Evolutionary conservation across 2,113 vertebrate species (phyloP).

Genomic region (Eclectus roratus): DNA sequence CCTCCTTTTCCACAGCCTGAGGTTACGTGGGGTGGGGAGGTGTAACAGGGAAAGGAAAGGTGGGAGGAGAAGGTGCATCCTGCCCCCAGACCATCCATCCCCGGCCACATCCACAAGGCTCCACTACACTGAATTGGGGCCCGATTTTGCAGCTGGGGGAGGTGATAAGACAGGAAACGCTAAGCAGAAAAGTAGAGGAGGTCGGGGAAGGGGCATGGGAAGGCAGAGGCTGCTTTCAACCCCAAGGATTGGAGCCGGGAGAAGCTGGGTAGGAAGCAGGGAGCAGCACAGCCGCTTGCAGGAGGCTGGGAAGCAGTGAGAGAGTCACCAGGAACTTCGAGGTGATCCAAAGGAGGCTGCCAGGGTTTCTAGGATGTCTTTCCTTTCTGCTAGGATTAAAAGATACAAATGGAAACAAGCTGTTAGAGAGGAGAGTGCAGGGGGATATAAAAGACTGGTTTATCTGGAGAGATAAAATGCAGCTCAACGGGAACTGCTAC

Average conservation of each 20-base stretch:
- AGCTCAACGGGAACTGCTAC: background rate
- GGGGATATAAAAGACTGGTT: background rate
- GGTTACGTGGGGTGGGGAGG: background rate
- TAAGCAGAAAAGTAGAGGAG: background rate
- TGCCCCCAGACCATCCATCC: rapidly evolving
- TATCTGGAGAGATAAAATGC: background rate
- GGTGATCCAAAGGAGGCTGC: background rate
- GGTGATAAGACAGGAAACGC: background rate
- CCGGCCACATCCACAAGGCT: too few species aligned
- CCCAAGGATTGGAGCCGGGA: background rate
- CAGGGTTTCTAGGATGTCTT: background rate
- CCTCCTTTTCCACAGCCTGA: background rate
- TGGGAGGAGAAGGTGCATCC: rapidly evolving
- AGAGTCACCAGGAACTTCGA: rapidly evolving
- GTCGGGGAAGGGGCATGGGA: slow-evolving; percentile 37
- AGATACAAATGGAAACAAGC: background rate
- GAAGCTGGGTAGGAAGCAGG: background rate
- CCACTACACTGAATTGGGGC: background rate
- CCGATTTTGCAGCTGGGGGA: background rate
- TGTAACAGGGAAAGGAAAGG: background rate
- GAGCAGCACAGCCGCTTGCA: rapidly evolving
- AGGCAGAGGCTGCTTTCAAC: background rate
- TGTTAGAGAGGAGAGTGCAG: background rate
- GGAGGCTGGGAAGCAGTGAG: background rate
- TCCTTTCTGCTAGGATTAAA: background rate